A percentile compares a stretch with the other conserved stretches of the same genome.
These are phyloP conservation scores for Pterostichus niger DNA, from an alignment of 2,888 invertebrate genomes.

Conservation along the genomic window DNA sequence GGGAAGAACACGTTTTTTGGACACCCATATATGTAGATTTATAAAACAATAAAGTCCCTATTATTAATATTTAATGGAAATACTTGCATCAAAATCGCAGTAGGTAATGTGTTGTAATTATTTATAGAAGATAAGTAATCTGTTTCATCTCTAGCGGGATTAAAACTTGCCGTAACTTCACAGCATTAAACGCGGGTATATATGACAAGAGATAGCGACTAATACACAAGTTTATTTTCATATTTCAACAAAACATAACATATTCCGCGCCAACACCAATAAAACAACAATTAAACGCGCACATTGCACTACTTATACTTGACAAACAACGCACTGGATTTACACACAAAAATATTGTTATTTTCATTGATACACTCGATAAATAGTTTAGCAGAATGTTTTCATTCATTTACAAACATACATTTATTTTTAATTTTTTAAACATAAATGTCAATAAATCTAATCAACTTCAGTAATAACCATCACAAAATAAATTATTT, in stretches of 20 bases:
- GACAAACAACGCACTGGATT: slow-evolving; percentile 3
- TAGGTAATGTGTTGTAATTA: slow-evolving; percentile 59
- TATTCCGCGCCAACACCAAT: slow-evolving; percentile 35
- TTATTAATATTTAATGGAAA: background rate
- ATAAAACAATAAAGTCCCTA: too few species aligned
- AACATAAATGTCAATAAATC: too few species aligned
- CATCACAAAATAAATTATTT: background rate
- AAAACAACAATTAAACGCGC: slow-evolving; percentile 39
- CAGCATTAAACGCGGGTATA: slow-evolving; percentile 48
- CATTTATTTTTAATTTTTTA: too few species aligned
- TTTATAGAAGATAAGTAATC: slow-evolving; percentile 53
- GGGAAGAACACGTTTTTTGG: too few species aligned
- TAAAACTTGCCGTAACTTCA: slow-evolving; percentile 34
- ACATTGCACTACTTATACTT: background rate
- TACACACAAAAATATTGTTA: background rate
- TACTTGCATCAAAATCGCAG: background rate
- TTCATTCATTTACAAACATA: too few species aligned
- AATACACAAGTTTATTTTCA: slow-evolving; percentile 56
- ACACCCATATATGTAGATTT: too few species aligned
- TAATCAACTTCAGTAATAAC: background rate
- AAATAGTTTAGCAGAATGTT: too few species aligned
- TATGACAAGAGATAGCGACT: slow-evolving; percentile 56
- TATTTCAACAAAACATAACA: slow-evolving; percentile 56
- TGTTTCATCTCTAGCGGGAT: slow-evolving; percentile 55
- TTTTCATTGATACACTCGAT: too few species aligned